Percentiles rank a stretch among this genome's conserved stretches.
Evolutionary conservation across 2,113 vertebrate species (phyloP).

Genomic region (Bettongia penicillata): DNA sequence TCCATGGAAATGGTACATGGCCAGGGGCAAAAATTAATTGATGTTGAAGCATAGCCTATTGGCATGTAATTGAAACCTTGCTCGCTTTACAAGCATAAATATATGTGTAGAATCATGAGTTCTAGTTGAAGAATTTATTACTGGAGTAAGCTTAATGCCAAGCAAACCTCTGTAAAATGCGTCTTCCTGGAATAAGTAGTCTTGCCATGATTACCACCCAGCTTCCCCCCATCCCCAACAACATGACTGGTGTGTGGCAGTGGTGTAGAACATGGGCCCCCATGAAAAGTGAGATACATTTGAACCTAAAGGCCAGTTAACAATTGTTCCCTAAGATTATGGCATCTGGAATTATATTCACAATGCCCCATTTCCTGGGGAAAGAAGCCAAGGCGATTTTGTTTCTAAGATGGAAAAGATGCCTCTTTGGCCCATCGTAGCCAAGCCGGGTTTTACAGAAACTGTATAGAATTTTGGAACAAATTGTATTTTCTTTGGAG

Average conservation of each 20-base stretch:
- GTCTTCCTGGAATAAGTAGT: slow-evolving; percentile 63
- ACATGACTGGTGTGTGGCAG: slow-evolving; percentile 56
- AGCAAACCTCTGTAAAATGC: slow-evolving; percentile 64
- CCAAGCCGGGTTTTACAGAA: slow-evolving; percentile 32
- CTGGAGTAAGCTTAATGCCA: slow-evolving; percentile 47
- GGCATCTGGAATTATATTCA: slow-evolving; percentile 56
- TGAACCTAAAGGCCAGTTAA: slow-evolving; percentile 37
- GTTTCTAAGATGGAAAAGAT: slow-evolving; percentile 47
- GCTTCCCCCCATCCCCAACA: slow-evolving; percentile 2
- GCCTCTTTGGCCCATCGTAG: slow-evolving; percentile 33
- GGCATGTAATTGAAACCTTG: slow-evolving; percentile 65
- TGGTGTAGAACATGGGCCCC: slow-evolving; percentile 32
- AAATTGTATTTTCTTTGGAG: slow-evolving; percentile 28
- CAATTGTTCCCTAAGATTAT: slow-evolving; percentile 50
- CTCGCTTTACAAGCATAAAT: slow-evolving; percentile 64
- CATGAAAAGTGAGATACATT: slow-evolving; percentile 50
- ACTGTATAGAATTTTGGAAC: slow-evolving; percentile 20
- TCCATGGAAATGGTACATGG: slow-evolving; percentile 48
- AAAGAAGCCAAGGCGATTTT: slow-evolving; percentile 28
- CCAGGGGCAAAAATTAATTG: slow-evolving; percentile 50
- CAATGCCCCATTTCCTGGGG: slow-evolving; percentile 2
- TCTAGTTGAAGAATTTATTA: slow-evolving; percentile 58
- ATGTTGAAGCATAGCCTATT: slow-evolving; percentile 52
- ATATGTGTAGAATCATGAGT: slow-evolving; percentile 60
- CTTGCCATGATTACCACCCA: slow-evolving; percentile 29